Evolutionary conservation across 2,113 vertebrate species (phyloP), one percentile per base, ranked within the genome.

Genomic region (Atherinomorus stipes): DNA sequence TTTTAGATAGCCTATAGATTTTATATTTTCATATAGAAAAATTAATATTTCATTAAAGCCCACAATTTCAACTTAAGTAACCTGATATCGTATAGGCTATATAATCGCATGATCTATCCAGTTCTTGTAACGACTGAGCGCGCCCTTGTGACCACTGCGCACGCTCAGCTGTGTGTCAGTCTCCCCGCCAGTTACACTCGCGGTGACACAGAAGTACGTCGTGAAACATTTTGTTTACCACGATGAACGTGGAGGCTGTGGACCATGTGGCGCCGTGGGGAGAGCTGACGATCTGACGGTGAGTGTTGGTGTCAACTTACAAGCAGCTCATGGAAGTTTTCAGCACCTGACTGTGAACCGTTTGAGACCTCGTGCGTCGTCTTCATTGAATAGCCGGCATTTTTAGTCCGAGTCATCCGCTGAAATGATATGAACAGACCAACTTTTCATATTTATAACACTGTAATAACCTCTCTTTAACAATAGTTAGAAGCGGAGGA

Each of bases 81-180:
- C n/a, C n/a, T n/a, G n/a, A n/a, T n/a, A n/a, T n/a, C n/a, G n/a
- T n/a, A n/a, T n/a, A n/a, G n/a, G n/a, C n/a, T n/a, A n/a, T n/a
- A n/a, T n/a, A n/a, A n/a, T n/a, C n/a, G n/a, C 7, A 45, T 19
- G 15, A 45, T 16, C 18, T 45, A 45, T 45, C 15, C 16, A 13
- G 4, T 15, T 12, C 37, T 65, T 4, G 40, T 19, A 49, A 50
- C 21, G 23, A 31, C 21, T 3, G 11, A 18, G n/a, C 51, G 42
- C 57, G 58, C 31, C 26, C 8, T 34, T 10, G 21, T 28, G 42
- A 12, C 1, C 0, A 60, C 40, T 74, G 75, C 61, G 80, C 80
- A 31, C 7, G 26, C 23, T 38, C 34, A 16, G 44, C 23, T 8
- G 51, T 19, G 26, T 51, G 34, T 26, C 19, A 19, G 26, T 72